Evolutionary conservation across 2,888 invertebrate species (phyloP), one percentile per base, ranked within the genome.

Genomic region (Empis stercorea): DNA sequence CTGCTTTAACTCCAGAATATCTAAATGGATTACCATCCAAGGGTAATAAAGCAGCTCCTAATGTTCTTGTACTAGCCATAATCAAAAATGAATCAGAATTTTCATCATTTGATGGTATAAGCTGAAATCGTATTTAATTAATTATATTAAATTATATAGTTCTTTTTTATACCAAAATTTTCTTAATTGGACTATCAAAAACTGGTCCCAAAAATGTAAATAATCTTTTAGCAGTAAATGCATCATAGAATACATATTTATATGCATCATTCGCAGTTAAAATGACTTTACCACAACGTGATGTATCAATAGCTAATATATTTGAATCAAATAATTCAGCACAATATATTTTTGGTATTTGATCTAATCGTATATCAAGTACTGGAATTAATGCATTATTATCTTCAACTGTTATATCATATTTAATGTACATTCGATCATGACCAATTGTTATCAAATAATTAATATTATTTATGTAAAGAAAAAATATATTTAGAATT

Each of bases 1-100:
- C 84, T 4, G 76, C 84, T 20, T 80, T 68, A 50, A 80, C 61
- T 1, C 74, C 79, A 1, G 75, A 68, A 54, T 75, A 76, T 56
- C 75, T 78, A 70, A 78, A 84, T 6, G 85, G 86, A 63, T 85
- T 86, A 1, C 86, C 87, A 60, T 84, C 81, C 1, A 81, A 64
- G 1, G 85, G 84, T 58, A 82, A 59, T 51, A 78, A 73, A 60
- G 81, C 80, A 16, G 85, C 61, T 1, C 86, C 86, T 9, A 86
- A 73, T 54, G 79, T 73, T 55, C 45, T 49, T 2, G 37, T 42
- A 11, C 45, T 50, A 1, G 45, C 40, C 4, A 49, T 11, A 32
- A 49, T 34, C 10, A 48, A 40, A 23, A 48, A 17, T 23, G 43
- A 23, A 13, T 45, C 36, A 27, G 13, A 1, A 17, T 11, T 15